phyloP scores from a whole-genome alignment of 2,888 invertebrate genomes.

The Acanthosepion lycidas region DNA sequence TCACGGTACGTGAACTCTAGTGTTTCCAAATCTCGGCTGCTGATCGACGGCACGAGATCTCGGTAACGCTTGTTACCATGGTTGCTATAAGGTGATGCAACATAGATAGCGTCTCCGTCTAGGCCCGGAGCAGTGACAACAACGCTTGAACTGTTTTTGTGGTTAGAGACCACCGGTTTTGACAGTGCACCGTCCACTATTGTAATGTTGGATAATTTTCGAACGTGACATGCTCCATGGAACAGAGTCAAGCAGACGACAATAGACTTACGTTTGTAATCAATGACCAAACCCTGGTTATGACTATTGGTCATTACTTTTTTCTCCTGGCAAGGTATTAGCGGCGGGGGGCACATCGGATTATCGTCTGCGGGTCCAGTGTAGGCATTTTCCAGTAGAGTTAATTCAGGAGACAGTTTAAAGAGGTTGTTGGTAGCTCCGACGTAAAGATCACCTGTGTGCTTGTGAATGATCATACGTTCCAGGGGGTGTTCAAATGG shows the following conservation, averaged over 20 bases:
- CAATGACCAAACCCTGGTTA: slow-evolving; percentile 94
- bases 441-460: slow-evolving; percentile 90
- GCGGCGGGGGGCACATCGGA: slow-evolving; percentile 85
- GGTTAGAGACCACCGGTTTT: slow-evolving; percentile 92
- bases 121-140: slow-evolving; percentile 96
- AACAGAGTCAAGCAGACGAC: slow-evolving; percentile 93
- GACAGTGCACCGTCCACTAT: slow-evolving; percentile 84
- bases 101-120: slow-evolving; percentile 84
- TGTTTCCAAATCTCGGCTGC: slow-evolving; percentile 87
- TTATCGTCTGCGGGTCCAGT: slow-evolving; percentile 83
- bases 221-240: slow-evolving; percentile 82
- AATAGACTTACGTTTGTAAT: slow-evolving; percentile 86
- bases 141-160: slow-evolving; percentile 92
- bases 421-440: slow-evolving; percentile 94
- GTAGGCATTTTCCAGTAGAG: slow-evolving; percentile 82
- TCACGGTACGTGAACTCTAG: slow-evolving; percentile 89
- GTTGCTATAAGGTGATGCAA: slow-evolving; percentile 84
- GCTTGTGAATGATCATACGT: slow-evolving; percentile 85
- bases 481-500: slow-evolving; percentile 42
- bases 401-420: slow-evolving; percentile 90
- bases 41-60: slow-evolving; percentile 90
- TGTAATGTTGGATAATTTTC: slow-evolving; percentile 90
- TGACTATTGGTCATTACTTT: slow-evolving; percentile 83
- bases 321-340: slow-evolving; percentile 78
- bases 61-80: slow-evolving; percentile 60